These are phyloP conservation scores for Phalangium opilio DNA, from an alignment of 2,888 invertebrate species.

Conservation along the genomic window DNA sequence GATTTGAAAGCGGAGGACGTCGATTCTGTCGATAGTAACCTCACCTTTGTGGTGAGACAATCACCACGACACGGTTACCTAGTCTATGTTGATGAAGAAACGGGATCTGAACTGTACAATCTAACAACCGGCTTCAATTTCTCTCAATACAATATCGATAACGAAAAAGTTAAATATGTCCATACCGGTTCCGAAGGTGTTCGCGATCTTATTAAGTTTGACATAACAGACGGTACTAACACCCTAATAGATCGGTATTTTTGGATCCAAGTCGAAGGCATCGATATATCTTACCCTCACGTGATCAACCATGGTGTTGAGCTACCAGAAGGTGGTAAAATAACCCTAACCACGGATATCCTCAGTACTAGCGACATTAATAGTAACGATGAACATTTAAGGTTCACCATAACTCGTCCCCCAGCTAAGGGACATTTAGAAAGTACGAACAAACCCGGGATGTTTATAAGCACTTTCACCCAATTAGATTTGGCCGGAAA, in stretches of 20 bases:
- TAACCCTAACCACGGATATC: conserved; percentile 28
- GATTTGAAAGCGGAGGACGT: conserved; percentile 29
- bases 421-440: conserved; percentile 29
- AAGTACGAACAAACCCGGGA: conserved; percentile 24
- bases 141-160: conserved; percentile 30
- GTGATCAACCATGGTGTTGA: conserved; percentile 29
- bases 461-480: conserved; percentile 28
- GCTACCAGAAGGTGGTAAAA: conserved; percentile 29
- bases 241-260: conserved; percentile 29
- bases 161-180: conserved; percentile 25
- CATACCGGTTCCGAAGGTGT: conserved; percentile 28
- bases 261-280: conserved; percentile 29
- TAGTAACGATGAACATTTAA: conserved; percentile 26
- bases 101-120: conserved; percentile 20
- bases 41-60: conserved; percentile 27
- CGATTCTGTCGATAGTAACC: conserved; percentile 27
- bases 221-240: conserved; percentile 31
- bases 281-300: conserved; percentile 28
- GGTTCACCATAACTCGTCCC: conserved; percentile 28
- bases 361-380: conserved; percentile 29
- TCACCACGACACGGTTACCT: conserved; percentile 28
- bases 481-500: conserved; percentile 30
- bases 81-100: conserved; percentile 7
- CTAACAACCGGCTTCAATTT: conserved; percentile 28
- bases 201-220: conserved; percentile 31